A percentile compares a stretch with the other conserved stretches of the same genome.
Evolutionary conservation across 2,113 vertebrate genomes (phyloP).

Genomic region (Hyaena hyaena): DNA sequence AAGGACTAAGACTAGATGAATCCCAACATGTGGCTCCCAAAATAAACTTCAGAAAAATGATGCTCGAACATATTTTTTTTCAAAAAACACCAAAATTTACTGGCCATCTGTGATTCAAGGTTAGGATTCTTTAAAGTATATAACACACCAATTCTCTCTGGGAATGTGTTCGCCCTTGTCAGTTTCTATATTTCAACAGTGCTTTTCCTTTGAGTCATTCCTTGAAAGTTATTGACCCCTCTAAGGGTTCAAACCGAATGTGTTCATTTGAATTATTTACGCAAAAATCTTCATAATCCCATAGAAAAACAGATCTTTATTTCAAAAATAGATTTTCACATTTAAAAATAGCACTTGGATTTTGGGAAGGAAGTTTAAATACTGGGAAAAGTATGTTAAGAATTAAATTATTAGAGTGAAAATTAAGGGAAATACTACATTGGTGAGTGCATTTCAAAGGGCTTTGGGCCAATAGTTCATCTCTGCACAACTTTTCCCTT

Average conservation of each 20-base stretch:
- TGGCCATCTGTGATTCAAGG: not conserved
- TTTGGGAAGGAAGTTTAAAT: not conserved
- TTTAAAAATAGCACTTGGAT: not conserved
- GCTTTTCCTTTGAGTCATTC: not conserved
- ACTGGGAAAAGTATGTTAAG: not conserved
- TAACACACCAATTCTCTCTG: not conserved
- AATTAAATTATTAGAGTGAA: not conserved
- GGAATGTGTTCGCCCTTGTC: not conserved
- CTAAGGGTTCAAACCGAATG: not conserved
- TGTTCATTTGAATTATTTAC: not conserved
- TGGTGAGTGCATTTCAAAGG: not conserved
- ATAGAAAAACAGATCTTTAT: not conserved
- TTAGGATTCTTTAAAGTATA: not conserved
- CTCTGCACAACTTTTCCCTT: not conserved
- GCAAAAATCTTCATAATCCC: not conserved
- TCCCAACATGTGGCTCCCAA: not conserved
- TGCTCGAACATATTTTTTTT: not conserved
- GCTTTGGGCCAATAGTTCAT: not conserved
- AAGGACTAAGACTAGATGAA: not conserved
- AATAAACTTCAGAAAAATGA: not conserved
- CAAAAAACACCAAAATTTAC: not conserved
- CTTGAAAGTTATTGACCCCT: not conserved
- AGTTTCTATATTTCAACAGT: not conserved
- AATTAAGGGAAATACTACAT: not conserved
- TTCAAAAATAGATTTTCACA: not conserved